Base-by-base conservation (phyloP, 2,797 vertebrate genomes). In the Rhabdomys pumilio region DNA sequence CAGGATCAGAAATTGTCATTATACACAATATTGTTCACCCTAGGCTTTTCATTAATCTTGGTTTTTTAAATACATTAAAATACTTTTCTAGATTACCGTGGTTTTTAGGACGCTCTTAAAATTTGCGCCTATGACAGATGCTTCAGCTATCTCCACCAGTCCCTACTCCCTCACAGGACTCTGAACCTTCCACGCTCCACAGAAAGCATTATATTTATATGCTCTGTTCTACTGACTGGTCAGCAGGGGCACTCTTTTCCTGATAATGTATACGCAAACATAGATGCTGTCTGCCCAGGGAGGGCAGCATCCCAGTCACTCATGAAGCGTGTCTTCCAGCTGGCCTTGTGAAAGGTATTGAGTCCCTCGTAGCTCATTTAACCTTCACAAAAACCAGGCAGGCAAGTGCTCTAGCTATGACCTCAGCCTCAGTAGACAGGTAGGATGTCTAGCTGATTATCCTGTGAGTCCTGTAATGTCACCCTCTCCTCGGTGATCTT, bases 51-150 rank as follows among this genome's bases (percentile, higher is more conserved):
- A 69, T 90, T 86, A 12, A 44, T 88, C 67, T 90, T 10, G 15
- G 24, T 26, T 94, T 94, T 95, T 79, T 95, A 84, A 90, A 76
- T 59, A 14, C 59, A 47, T 73, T 53, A 17, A 50, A 77, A 3
- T 79, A n/a, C 22, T 82, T 73, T 85, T 85, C 77, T 84, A 61
- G 34, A 77, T 22, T 15, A 24, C 6, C 19, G 4, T 67, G 13
- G 13, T n/a, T 69, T 80, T 59, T 63, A 17, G 31, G 12, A 29
- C 2, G 6, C n/a, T 41, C 85, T n/a, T 88, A 41, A 73, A 31
- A 41, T 73, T 53, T 91, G 14, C 2, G 2, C 11, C 83, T 0
- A 5, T 31, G 10, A 19, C 24, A 24, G 80, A 1, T 57, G 31
- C 38, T 47, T 79, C 34, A 13, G 13, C 31, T 17, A 8, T 6